These are phyloP conservation scores for Dilophus febrilis DNA, from an alignment of 2,888 invertebrate genomes.

Conservation along the genomic window DNA sequence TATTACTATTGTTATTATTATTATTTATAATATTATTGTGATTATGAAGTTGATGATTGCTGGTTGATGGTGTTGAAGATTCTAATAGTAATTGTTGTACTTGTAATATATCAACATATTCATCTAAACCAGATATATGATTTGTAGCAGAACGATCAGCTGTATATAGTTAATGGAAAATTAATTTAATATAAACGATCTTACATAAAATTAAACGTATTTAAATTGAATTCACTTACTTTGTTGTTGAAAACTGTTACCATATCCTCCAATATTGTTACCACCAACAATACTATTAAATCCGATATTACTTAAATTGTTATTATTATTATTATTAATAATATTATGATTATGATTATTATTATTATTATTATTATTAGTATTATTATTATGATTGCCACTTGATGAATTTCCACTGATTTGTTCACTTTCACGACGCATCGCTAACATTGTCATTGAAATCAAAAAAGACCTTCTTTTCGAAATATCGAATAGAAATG, in stretches of 20 bases:
- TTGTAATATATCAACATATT: slow-evolving; percentile 71
- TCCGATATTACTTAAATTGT: slow-evolving; percentile 3
- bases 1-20: slow-evolving; percentile 12
- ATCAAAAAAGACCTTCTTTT: not conserved
- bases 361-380: slow-evolving; percentile 6
- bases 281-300: not conserved
- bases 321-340: too few species aligned
- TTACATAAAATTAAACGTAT: not conserved
- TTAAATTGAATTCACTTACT: slow-evolving; percentile 1
- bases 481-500: not conserved
- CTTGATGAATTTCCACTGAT: slow-evolving; percentile 19
- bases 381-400: slow-evolving; percentile 15
- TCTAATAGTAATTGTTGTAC: slow-evolving; percentile 58
- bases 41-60: too few species aligned
- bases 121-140: slow-evolving; percentile 33
- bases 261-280: not conserved
- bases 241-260: slow-evolving; percentile 2
- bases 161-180: too few species aligned
- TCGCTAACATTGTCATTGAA: slow-evolving; percentile 38
- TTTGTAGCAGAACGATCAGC: not conserved
- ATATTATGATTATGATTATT: slow-evolving; percentile 13
- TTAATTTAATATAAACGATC: too few species aligned
- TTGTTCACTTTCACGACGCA: slow-evolving; percentile 59
- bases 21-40: too few species aligned
- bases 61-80: slow-evolving; percentile 21